Evolutionary conservation across 1,140 invertebrate genomes (phyloP).

Genomic region (Tribolium madens): DNA sequence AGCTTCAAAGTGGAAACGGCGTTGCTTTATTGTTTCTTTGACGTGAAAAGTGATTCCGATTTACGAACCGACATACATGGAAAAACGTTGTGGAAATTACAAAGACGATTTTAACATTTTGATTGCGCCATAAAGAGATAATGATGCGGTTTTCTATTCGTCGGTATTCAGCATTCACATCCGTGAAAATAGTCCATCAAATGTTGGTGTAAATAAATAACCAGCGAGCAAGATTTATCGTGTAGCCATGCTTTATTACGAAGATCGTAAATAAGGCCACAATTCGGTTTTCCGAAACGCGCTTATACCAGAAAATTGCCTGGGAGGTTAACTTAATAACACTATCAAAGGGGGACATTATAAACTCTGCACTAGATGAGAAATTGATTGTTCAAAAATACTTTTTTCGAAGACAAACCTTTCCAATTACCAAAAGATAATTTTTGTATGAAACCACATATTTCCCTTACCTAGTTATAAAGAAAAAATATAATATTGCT

Average conservation of each 20-base stretch:
- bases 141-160: slow-evolving; percentile 26
- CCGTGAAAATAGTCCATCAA: slow-evolving; percentile 52
- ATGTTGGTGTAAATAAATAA: slow-evolving; percentile 56
- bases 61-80: slow-evolving; percentile 31
- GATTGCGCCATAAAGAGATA: slow-evolving; percentile 30
- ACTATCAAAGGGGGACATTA: slow-evolving; percentile 14
- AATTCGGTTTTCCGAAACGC: slow-evolving; percentile 52
- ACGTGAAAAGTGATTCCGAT: slow-evolving; percentile 44
- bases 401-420: too few species aligned
- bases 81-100: slow-evolving; percentile 42
- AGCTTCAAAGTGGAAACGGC: slow-evolving; percentile 18
- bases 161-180: slow-evolving; percentile 20
- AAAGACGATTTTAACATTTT: slow-evolving; percentile 18
- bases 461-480: too few species aligned
- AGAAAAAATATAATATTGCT: too few species aligned
- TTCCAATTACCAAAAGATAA: too few species aligned
- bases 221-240: slow-evolving; percentile 54
- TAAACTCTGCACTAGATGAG: neutral
- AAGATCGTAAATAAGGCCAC: slow-evolving; percentile 56
- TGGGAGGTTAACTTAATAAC: slow-evolving; percentile 27
- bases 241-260: slow-evolving; percentile 53
- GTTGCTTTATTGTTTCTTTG: slow-evolving; percentile 42
- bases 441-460: too few species aligned
- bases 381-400: slow-evolving; percentile 4
- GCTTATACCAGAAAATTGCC: slow-evolving; percentile 33